Percentiles rank a stretch among this genome's conserved stretches.
Conservation (phyloP, 2,113 vertebrate species). For the Picathartes gymnocephalus region DNA sequence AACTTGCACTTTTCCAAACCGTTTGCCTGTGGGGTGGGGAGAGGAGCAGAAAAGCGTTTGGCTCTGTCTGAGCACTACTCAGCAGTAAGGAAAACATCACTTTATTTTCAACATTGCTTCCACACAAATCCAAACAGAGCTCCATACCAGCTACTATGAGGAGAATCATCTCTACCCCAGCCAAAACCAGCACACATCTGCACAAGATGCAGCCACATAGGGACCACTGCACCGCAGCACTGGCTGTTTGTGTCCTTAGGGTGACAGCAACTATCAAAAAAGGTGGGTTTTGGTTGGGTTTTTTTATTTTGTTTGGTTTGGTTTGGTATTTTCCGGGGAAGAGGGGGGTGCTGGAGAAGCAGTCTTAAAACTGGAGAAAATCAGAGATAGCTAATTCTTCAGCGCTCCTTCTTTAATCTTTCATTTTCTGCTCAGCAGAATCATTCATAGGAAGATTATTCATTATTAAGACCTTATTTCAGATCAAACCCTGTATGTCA, state of each 20-base stretch:
- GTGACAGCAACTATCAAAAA: constrained; percentile 40
- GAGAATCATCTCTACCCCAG: background rate
- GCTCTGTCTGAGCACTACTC: background rate
- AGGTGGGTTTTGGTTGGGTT: background rate
- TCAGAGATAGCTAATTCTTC: background rate
- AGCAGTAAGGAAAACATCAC: background rate
- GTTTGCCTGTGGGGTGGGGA: background rate
- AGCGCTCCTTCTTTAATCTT: constrained; percentile 57
- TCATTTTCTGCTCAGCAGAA: constrained; percentile 64
- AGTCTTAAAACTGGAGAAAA: background rate
- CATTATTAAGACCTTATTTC: constrained; percentile 76
- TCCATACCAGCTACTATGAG: accelerated
- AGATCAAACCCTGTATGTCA: constrained; percentile 53
- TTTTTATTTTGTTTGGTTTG: background rate
- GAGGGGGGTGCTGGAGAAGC: background rate
- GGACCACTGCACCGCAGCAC: background rate
- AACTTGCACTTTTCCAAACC: background rate
- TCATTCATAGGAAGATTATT: constrained; percentile 64
- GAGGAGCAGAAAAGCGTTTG: background rate
- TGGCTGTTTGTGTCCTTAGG: background rate
- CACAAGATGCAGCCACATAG: background rate
- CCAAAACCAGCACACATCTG: background rate
- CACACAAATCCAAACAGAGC: background rate
- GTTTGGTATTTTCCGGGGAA: background rate
- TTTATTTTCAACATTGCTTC: background rate